Conservation (phyloP, 2,113 vertebrate species). For the Bubo bubo region DNA sequence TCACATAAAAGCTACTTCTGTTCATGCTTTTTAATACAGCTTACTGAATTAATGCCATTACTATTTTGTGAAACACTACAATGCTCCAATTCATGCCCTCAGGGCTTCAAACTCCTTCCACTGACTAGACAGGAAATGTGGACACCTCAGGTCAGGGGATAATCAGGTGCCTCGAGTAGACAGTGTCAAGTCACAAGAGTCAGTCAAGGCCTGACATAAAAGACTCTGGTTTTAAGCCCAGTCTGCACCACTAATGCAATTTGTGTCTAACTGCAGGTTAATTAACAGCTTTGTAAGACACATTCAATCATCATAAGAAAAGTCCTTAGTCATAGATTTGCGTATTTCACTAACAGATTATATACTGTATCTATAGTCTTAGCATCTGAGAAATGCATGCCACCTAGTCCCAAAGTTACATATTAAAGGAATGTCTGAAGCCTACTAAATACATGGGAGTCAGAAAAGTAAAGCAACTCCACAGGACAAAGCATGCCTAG, state of each 20-base stretch:
- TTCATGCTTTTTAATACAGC: background rate
- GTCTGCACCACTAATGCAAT: background rate
- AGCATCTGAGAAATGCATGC: background rate
- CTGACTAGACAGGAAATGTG: background rate
- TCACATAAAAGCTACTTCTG: background rate
- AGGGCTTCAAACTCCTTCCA: background rate
- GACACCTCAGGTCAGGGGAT: background rate
- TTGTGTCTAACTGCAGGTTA: background rate
- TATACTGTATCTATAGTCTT: background rate
- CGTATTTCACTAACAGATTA: background rate
- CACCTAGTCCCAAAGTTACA: background rate
- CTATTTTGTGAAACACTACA: slow-evolving; percentile 5
- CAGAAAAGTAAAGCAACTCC: background rate
- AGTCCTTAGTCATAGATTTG: background rate
- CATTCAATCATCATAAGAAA: background rate
- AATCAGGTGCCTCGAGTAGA: background rate
- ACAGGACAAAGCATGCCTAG: background rate
- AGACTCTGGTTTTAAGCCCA: background rate
- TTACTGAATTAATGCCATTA: slow-evolving; percentile 12
- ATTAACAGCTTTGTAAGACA: background rate
- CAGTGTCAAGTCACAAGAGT: background rate
- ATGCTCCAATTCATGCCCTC: background rate
- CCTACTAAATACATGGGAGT: background rate
- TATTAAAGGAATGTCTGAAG: background rate
- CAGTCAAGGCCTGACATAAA: background rate